Evolutionary conservation across 2,888 invertebrate genomes (phyloP).

Genomic region (Neoaliturus tenellus): DNA sequence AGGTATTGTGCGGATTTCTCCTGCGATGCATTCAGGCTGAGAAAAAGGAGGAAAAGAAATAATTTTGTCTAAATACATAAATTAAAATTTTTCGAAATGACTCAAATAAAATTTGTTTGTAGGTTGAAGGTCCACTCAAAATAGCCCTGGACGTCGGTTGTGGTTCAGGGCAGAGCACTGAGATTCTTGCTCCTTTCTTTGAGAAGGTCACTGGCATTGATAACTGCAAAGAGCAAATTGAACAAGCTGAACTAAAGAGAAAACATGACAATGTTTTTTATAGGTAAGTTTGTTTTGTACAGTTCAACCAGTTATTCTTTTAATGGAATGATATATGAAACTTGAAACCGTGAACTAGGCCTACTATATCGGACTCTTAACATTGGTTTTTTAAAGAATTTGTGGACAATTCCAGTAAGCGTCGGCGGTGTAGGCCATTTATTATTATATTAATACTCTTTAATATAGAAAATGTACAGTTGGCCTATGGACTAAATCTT

Average conservation of each 20-base stretch:
- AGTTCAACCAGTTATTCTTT: too few relatives aligned
- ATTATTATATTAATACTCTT: too few relatives aligned
- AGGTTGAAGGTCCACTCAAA: constrained; percentile 17
- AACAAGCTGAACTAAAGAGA: constrained; percentile 69
- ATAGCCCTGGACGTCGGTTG: constrained; percentile 74
- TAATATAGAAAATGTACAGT: too few relatives aligned
- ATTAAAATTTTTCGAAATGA: not conserved
- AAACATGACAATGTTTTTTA: constrained; percentile 68
- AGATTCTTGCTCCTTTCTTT: constrained; percentile 71
- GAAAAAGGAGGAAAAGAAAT: not conserved
- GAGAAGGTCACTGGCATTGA: constrained; percentile 72
- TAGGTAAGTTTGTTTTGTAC: constrained; percentile 66
- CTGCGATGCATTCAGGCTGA: too few relatives aligned
- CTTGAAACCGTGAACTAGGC: too few relatives aligned
- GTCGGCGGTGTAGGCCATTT: too few relatives aligned
- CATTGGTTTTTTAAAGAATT: too few relatives aligned
- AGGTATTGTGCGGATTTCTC: too few relatives aligned
- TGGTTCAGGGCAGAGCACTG: constrained; percentile 74
- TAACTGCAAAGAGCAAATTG: constrained; percentile 71
- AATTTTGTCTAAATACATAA: not conserved
- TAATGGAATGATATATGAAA: too few relatives aligned
- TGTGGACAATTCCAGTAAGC: too few relatives aligned
- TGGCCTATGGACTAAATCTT: too few relatives aligned
- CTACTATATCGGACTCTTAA: too few relatives aligned
- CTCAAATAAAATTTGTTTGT: not conserved